Base-by-base conservation (phyloP, 2,888 invertebrate genomes). In the Drosophila mulleri region DNA sequence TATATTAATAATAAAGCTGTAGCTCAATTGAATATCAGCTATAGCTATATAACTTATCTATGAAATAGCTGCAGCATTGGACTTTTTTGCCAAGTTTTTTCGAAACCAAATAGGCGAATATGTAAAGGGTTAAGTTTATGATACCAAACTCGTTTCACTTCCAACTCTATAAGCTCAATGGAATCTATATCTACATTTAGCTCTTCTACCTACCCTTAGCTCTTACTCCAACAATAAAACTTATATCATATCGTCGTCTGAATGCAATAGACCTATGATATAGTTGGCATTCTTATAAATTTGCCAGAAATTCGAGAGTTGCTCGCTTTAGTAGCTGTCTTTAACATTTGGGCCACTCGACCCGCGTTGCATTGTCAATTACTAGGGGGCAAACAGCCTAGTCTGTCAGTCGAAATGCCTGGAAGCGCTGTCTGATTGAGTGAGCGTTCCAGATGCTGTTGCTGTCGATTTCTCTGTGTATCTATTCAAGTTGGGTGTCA, bases 341-440 rank as follows among this genome's bases (percentile, higher is more conserved):
- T n/a, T 29, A 41, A 29, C 26, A 41, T 29, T 29, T 35, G 8
- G 11, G 18, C 2, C 2, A 0, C 11, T 44, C 12, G 47, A 52
- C 50, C 67, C 58, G 48, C 50, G 62, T 67, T 67, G 71, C 67
- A 56, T 56, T 66, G 71, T 64, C 69, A 59, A 66, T 11, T 50
- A 37, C 59, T 20, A 23, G 18, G n/a, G n/a, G n/a, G 64, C 26
- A 47, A 54, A 54, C 39, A 67, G n/a, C 32, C 61, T 61, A 32
- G 35, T 57, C 39, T 26, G 32, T 9, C 26, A 35, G 54, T 56
- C 47, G 47, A 41, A 68, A 69, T 72, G 67, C 76, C 83, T 74
- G 58, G 16, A 44, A 64, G 88, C 73, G 57, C 66, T 75, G 79
- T 75, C 82, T 83, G 82, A 73, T 60, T 75, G 67, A 65, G 57